phyloP scores from a whole-genome alignment of 2,888 invertebrate species.

The Teinopalpus imperialis region DNA sequence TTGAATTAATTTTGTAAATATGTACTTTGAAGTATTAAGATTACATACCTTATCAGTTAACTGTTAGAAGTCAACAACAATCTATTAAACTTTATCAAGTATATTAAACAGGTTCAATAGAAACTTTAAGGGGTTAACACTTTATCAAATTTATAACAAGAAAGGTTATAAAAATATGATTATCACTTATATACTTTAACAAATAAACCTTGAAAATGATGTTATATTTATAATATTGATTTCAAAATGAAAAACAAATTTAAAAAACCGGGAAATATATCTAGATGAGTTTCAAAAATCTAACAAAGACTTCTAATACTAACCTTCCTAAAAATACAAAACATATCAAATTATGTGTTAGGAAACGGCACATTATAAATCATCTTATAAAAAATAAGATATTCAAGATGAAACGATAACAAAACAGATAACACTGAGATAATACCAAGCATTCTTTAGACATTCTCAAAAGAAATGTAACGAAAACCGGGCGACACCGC shows the following conservation, averaged over 20 bases:
- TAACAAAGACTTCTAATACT: constrained; percentile 37
- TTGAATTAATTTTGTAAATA: too few relatives aligned
- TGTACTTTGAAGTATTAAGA: too few relatives aligned
- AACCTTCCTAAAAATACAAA: constrained; percentile 71
- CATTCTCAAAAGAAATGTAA: constrained; percentile 30
- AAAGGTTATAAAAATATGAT: constrained; percentile 50
- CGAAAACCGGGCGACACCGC: constrained; percentile 36
- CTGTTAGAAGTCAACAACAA: constrained; percentile 1
- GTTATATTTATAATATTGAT: constrained; percentile 29
- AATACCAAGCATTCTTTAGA: constrained; percentile 49
- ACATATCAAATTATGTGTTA: constrained; percentile 50
- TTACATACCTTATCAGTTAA: constrained; percentile 9
- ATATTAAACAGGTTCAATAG: neutral
- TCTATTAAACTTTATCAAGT: neutral
- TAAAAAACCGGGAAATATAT: constrained; percentile 17
- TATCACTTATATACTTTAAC: constrained; percentile 38
- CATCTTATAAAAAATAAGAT: constrained; percentile 49
- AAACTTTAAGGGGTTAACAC: constrained; percentile 17
- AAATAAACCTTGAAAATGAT: constrained; percentile 36
- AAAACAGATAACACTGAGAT: constrained; percentile 67
- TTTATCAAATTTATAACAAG: constrained; percentile 21
- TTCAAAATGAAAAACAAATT: constrained; percentile 8
- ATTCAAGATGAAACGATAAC: constrained; percentile 62
- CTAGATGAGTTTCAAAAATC: constrained; percentile 25
- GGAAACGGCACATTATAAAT: constrained; percentile 40